Percentiles rank a stretch among this genome's conserved stretches.
These are phyloP conservation scores for Rugalucina vietnamica DNA, from an alignment of 2,888 invertebrate genomes.

Conservation along the genomic window DNA sequence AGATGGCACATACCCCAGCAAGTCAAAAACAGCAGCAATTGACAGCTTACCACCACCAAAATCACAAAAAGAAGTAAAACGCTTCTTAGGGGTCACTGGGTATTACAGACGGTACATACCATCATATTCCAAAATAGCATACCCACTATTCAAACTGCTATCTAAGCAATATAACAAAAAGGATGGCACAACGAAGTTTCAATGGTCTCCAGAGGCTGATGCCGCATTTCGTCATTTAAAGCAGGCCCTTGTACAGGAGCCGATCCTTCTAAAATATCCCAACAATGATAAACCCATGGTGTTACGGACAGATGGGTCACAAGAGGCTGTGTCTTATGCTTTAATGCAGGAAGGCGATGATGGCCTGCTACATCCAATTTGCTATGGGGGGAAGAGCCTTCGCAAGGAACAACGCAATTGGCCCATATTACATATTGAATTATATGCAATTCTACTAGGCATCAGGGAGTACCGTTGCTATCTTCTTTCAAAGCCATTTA, in stretches of 20 bases:
- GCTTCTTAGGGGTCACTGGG: neutral
- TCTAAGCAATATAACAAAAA: neutral
- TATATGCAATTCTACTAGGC: neutral
- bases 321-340: neutral
- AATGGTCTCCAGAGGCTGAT: neutral
- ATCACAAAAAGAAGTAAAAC: neutral
- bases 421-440: slow-evolving; percentile 15
- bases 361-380: neutral
- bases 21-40: neutral
- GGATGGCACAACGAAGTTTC: neutral
- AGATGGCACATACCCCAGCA: neutral
- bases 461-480: neutral
- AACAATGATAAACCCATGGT: neutral
- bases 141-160: neutral
- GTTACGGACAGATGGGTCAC: neutral
- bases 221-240: neutral
- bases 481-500: neutral
- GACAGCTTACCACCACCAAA: neutral
- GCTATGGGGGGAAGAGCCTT: neutral
- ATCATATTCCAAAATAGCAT: slow-evolving; percentile 1
- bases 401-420: neutral
- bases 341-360: neutral
- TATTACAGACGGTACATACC: neutral
- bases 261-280: neutral
- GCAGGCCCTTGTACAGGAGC: neutral